Evolutionary conservation across 2,113 vertebrate species (phyloP).

Genomic region (Forbesichthys papilliferus): DNA sequence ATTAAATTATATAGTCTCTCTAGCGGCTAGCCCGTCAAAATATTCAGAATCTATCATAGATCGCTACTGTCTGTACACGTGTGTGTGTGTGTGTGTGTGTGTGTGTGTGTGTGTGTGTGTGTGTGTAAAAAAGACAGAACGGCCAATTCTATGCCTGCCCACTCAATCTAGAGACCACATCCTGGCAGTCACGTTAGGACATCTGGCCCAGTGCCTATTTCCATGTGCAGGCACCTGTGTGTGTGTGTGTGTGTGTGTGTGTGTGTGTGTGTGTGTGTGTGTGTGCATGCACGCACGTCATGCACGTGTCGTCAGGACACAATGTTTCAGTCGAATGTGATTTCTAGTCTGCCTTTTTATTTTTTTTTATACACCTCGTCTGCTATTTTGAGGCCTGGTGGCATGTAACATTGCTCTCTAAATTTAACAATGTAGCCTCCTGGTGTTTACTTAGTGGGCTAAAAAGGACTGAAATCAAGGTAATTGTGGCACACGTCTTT

Average conservation of each 20-base stretch:
- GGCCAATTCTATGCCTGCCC: no score
- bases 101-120: constrained; percentile 2
- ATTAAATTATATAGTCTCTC: no score
- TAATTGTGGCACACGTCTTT: constrained; percentile 30
- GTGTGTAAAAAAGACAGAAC: neutral
- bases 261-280: no score
- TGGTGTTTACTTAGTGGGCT: constrained; percentile 31
- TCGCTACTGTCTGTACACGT: neutral
- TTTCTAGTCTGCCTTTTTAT: neutral
- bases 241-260: no score
- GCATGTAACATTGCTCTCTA: constrained; percentile 15
- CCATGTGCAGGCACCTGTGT: no score
- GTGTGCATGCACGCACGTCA: no score
- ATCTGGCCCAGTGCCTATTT: no score
- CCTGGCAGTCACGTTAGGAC: no score
- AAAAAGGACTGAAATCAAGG: constrained; percentile 36
- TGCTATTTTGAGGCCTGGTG: constrained; percentile 22
- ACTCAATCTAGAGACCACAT: no score
- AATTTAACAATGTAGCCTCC: constrained; percentile 20
- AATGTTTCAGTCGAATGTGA: neutral
- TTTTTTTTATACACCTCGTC: neutral
- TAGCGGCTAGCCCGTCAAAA: no score
- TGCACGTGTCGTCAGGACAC: no score
- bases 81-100: constrained; percentile 7
- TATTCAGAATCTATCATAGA: neutral